Evolutionary conservation across 2,113 vertebrate species (phyloP), one percentile per base, ranked within the genome.

Genomic region (Stigmatopora nigra): DNA sequence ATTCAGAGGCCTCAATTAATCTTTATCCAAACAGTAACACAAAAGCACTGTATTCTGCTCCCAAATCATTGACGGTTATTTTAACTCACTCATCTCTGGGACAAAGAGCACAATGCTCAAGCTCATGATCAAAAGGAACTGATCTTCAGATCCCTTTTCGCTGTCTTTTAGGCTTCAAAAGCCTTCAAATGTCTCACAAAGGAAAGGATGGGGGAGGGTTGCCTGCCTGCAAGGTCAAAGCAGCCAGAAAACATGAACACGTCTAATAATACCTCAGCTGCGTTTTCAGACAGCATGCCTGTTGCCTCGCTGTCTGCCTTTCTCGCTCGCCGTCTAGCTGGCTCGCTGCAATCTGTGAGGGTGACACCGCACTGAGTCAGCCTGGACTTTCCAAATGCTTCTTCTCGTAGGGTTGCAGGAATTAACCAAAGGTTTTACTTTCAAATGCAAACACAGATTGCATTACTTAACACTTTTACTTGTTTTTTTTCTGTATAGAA

Each of bases 111-210:
- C 82, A 86, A 82, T 72, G 78, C 75, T 64, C 79, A 70, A 76
- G 83, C 78, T 81, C 65, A 70, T 73, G 83, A 89, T 89, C 88
- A 89, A 89, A 61, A 89, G 84, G 59, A 17, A 38, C 52, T 56
- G 71, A 68, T 76, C 81, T 84, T 78, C 44, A 84, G 79, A 75
- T 75, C 75, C 68, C 78, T 81, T 73, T 68, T 64, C 60, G 70
- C 64, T 71, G 72, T 80, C 68, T 82, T 66, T 75, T 64, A 73
- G 57, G 82, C 82, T 77, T 89, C 87, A 89, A 89, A 89, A 82
- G 60, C 16, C 25, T 74, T 74, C 15, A 2, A 68, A 84, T 79
- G 74, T 85, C 83, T 79, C 77, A 81, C 81, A 56, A 69, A 84
- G 72, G 79, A 67, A 73, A 59, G 25, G 55, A 56, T 44, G 46